Conservation (phyloP, 2,113 vertebrate genomes). For the Meleagris gallopavo region DNA sequence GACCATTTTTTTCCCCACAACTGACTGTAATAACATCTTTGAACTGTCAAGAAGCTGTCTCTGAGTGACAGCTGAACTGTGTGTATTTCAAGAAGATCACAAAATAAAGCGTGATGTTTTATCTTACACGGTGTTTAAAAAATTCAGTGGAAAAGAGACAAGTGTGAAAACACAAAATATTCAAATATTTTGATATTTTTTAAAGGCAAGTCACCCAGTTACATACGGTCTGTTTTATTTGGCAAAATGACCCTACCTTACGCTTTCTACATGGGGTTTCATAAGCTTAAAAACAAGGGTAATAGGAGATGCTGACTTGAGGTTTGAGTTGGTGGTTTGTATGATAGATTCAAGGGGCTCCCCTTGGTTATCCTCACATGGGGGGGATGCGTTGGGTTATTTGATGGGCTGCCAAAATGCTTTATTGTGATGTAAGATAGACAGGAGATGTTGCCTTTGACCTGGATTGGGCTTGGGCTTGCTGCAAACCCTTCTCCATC, state of each 20-base stretch:
- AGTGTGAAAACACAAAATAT: slow-evolving; percentile 8
- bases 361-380: not conserved
- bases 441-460: not conserved
- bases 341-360: not conserved
- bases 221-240: not conserved
- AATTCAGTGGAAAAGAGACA: not conserved
- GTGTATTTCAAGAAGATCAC: slow-evolving; percentile 17
- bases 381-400: rapidly evolving
- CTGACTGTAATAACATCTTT: slow-evolving; percentile 48
- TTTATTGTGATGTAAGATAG: rapidly evolving
- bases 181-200: not conserved
- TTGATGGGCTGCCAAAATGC: not conserved
- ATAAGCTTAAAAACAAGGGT: not conserved
- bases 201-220: not conserved
- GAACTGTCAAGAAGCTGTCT: slow-evolving; percentile 48
- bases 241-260: rapidly evolving
- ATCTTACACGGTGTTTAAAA: slow-evolving; percentile 10
- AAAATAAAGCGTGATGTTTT: slow-evolving; percentile 31
- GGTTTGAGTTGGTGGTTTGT: not conserved
- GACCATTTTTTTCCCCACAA: not conserved
- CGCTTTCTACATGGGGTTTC: not conserved
- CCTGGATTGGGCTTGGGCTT: not conserved
- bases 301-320: not conserved
- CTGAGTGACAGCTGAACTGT: slow-evolving; percentile 43
- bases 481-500: not conserved